Evolutionary conservation across 2,797 vertebrate genomes (phyloP), one percentile per base, ranked within the genome.

Genomic region (Microctenopoma steveboyesi): DNA sequence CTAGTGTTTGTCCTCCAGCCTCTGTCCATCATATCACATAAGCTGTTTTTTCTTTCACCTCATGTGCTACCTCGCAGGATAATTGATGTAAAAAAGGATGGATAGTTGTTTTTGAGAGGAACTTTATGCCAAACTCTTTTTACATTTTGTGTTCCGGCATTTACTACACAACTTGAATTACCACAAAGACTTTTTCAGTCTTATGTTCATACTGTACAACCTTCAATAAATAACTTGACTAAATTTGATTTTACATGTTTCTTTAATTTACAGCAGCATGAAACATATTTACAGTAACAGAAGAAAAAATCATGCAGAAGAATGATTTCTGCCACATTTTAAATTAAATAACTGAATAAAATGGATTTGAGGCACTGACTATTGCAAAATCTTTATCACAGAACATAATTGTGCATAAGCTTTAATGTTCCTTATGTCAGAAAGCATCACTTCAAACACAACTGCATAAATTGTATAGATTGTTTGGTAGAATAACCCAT

Each of bases 261-360:
- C 4, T 47, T 84, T 92, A 89, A 88, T 88, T 83, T 81, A 88
- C 85, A 89, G 35, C 50, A 58, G 25, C 15, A 67, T 72, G 13
- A 56, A 57, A 63, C 59, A 78, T 69, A 79, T 89, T 84, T 83
- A 82, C 83, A 85, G 27, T 28, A 33, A 82, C n/a, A 55, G 27
- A 55, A 25, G 9, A 7, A 70, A 81, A 54, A 48, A 30, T 72
- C 30, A 10, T 25, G 40, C 40, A 13, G 30, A 74, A 57, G 52
- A 76, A 72, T 65, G 18, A 47, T 49, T 60, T 74, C 35, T 56
- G 39, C 35, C 18, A 28, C 12, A 58, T 25, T 42, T 67, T 6
- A 50, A 66, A 46, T 57, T 1, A 58, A 57, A 57, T 74, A 52
- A 63, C 15, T 15, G 25, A 71, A 71, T 45, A 49, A 25, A 78